Evolutionary conservation across 1,140 invertebrate species (phyloP).

Genomic region (Saccostrea echinata): DNA sequence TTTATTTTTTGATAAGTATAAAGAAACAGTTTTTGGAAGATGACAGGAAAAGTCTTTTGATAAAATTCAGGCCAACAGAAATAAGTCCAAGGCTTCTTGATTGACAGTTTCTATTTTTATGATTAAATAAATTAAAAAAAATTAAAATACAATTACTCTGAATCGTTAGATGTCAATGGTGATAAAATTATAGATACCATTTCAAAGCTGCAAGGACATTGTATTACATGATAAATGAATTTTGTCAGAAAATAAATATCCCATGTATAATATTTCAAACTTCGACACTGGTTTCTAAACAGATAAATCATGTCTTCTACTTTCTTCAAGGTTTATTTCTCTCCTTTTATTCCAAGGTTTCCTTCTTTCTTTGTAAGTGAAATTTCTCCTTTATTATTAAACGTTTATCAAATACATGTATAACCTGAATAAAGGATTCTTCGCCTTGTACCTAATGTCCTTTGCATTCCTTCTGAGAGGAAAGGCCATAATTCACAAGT

Average conservation of each 20-base stretch:
- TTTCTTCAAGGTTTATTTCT: not conserved
- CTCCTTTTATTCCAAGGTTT: not conserved
- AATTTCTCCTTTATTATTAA: not conserved
- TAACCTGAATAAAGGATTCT: not conserved
- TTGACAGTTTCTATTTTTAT: too few species aligned
- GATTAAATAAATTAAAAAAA: too few species aligned
- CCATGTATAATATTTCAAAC: not conserved
- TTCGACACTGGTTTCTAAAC: not conserved
- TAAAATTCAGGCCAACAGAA: not conserved
- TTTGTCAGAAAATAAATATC: not conserved
- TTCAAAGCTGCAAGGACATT: not conserved
- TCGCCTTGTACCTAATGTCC: too few species aligned
- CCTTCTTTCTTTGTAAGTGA: not conserved
- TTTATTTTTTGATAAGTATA: not conserved
- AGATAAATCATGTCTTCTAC: not conserved
- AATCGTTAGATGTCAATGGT: not conserved
- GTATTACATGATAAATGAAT: not conserved
- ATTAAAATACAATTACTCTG: too few species aligned
- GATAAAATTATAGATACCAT: not conserved
- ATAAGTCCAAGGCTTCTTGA: not conserved
- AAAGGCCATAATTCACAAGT: too few species aligned
- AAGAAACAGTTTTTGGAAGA: not conserved
- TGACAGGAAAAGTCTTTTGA: not conserved
- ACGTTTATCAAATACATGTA: not conserved
- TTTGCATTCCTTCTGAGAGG: too few species aligned